Conservation (phyloP, 1,140 invertebrate genomes). For the Drosophila ambigua region DNA sequence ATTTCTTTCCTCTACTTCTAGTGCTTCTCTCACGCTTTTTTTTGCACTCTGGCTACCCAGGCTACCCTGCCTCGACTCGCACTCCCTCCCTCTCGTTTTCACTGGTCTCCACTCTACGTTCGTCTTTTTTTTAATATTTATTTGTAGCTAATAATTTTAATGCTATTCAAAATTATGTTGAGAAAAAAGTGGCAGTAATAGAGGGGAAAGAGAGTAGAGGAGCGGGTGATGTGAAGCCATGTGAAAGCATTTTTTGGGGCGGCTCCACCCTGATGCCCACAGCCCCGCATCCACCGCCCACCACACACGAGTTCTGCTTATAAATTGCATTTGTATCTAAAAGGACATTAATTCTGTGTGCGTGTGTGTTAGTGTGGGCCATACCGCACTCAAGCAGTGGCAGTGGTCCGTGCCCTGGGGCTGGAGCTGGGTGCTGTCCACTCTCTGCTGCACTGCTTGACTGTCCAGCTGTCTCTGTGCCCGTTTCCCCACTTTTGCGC, state of each 20-base stretch:
- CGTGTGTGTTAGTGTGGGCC: no score
- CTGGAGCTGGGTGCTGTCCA: no score
- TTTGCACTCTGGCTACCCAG: constrained; percentile 2
- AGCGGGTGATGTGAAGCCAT: constrained; percentile 42
- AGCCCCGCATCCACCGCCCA: not conserved
- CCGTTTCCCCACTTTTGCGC: constrained; percentile 50
- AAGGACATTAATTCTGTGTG: constrained; percentile 67
- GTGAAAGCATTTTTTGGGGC: constrained; percentile 66
- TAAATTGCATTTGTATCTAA: constrained; percentile 81
- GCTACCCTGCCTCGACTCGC: no score
- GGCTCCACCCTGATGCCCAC: constrained; percentile 11
- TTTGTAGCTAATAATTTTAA: constrained; percentile 83
- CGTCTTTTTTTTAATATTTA: constrained; percentile 35
- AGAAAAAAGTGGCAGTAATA: constrained; percentile 37
- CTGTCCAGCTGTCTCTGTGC: constrained; percentile 14
- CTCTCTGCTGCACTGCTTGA: constrained; percentile 28
- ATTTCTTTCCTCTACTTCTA: constrained; percentile 21
- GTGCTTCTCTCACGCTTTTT: constrained; percentile 17
- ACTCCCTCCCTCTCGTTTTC: constrained; percentile 6
- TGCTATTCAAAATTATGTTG: constrained; percentile 83
- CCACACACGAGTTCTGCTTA: constrained; percentile 33
- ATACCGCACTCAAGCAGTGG: constrained; percentile 2
- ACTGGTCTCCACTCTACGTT: constrained; percentile 11
- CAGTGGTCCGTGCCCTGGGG: no score
- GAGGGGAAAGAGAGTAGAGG: not conserved